phyloP scores from a whole-genome alignment of 2,113 vertebrate genomes.

The Catagonus wagneri region DNA sequence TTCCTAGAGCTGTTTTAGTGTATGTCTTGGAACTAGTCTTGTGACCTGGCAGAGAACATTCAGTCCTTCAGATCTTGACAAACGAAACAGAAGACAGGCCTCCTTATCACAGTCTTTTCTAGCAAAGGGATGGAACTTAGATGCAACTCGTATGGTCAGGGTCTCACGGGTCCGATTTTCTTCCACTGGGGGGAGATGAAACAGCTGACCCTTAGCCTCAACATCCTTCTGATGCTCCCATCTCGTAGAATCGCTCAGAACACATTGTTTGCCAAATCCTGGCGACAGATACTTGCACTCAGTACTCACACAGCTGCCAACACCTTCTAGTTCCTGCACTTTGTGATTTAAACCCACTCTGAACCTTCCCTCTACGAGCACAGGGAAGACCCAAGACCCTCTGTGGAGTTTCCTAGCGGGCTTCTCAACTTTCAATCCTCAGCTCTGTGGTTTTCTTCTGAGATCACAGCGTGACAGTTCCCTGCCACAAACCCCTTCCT shows the following conservation, averaged over 20 bases:
- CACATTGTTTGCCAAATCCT: slow-evolving; percentile 63
- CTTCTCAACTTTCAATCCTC: slow-evolving; percentile 60
- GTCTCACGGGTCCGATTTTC: not conserved
- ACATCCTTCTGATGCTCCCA: not conserved
- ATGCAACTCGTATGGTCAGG: not conserved
- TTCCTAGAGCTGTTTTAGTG: slow-evolving; percentile 44
- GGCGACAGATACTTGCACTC: slow-evolving; percentile 71
- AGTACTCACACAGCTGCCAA: slow-evolving; percentile 19
- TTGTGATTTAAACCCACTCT: slow-evolving; percentile 62
- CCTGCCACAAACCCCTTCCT: slow-evolving; percentile 65
- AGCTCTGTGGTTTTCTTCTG: slow-evolving; percentile 70
- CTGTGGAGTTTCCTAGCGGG: slow-evolving; percentile 66
- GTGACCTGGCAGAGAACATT: slow-evolving; percentile 52
- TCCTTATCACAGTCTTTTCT: slow-evolving; percentile 16
- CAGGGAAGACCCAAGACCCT: slow-evolving; percentile 36
- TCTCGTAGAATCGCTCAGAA: slow-evolving; percentile 41
- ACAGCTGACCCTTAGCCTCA: slow-evolving; percentile 32
- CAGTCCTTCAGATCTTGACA: slow-evolving; percentile 33
- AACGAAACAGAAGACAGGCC: slow-evolving; percentile 8
- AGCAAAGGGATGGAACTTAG: slow-evolving; percentile 46
- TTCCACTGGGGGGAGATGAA: slow-evolving; percentile 59
- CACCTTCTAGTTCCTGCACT: slow-evolving; percentile 39
- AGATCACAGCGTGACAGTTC: slow-evolving; percentile 74
- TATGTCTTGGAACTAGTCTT: slow-evolving; percentile 47
- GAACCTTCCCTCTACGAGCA: slow-evolving; percentile 26